These are phyloP conservation scores for Catotricha subobsoleta DNA, from an alignment of 2,888 invertebrate species.

Conservation along the genomic window DNA sequence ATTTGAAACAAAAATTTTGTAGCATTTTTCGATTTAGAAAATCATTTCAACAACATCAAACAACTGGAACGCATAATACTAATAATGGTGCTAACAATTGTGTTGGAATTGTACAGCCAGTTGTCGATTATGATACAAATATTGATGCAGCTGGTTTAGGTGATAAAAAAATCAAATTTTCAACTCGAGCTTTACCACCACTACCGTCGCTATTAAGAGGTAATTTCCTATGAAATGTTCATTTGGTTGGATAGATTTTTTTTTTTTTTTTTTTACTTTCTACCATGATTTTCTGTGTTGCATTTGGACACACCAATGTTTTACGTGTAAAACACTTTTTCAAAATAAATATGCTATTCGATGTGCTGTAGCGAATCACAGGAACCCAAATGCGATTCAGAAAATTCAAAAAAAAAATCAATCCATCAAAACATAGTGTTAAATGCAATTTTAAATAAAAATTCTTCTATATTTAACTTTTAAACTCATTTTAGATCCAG, in stretches of 20 bases:
- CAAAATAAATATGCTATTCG: no score
- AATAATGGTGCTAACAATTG: conserved; percentile 20
- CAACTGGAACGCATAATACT: conserved; percentile 13
- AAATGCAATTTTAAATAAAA: no score
- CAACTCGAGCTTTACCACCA: conserved; percentile 48
- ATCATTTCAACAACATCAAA: conserved; percentile 18
- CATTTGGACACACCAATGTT: background rate
- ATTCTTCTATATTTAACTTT: no score
- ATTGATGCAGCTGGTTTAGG: conserved; percentile 12
- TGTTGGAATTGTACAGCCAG: conserved; percentile 11
- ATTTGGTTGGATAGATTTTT: background rate
- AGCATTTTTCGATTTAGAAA: conserved; percentile 61
- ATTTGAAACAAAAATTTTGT: conserved; percentile 68
- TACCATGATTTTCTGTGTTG: background rate
- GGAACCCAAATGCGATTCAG: no score
- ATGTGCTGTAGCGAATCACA: no score
- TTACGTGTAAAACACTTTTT: no score
- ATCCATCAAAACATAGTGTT: no score
- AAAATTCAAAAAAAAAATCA: no score
- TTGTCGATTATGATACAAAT: background rate
- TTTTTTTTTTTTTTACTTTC: background rate
- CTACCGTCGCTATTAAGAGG: conserved; percentile 30
- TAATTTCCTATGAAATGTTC: background rate
- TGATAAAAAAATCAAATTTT: conserved; percentile 35
- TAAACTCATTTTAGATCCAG: no score